These are phyloP conservation scores for Nudaria mundana DNA, from an alignment of 2,888 invertebrate genomes.

Conservation along the genomic window DNA sequence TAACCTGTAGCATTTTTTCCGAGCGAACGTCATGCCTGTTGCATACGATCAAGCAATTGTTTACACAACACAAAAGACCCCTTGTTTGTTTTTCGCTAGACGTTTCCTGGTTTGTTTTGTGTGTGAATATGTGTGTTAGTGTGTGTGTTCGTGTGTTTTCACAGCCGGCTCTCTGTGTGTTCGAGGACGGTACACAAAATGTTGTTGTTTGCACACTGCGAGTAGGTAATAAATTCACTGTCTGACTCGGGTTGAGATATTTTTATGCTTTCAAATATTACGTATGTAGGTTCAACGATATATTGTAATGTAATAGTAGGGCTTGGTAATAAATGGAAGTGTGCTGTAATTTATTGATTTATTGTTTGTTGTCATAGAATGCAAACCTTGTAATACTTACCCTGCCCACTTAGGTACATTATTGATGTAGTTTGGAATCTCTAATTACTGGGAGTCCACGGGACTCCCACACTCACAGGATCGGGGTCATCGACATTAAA, in stretches of 20 bases:
- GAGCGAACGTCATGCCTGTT: constrained; percentile 72
- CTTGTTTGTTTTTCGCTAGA: constrained; percentile 82
- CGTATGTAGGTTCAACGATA: constrained; percentile 13
- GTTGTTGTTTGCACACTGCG: constrained; percentile 69
- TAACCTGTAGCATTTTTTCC: constrained; percentile 67
- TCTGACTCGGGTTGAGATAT: constrained; percentile 38
- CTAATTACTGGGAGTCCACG: too few relatives aligned
- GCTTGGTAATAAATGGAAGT: constrained; percentile 10
- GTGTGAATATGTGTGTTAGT: constrained; percentile 53
- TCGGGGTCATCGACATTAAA: too few relatives aligned
- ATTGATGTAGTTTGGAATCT: too few relatives aligned
- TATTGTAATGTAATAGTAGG: constrained; percentile 21
- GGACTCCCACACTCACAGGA: too few relatives aligned
- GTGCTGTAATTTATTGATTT: background rate
- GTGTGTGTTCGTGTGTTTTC: constrained; percentile 64
- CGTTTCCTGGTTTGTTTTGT: constrained; percentile 82
- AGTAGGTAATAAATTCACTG: constrained; percentile 68
- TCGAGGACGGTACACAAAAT: constrained; percentile 72
- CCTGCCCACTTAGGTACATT: constrained; percentile 4
- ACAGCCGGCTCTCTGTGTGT: constrained; percentile 68
- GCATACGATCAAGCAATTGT: constrained; percentile 76
- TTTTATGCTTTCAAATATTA: constrained; percentile 36
- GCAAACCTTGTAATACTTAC: too few relatives aligned
- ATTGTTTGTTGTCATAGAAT: too few relatives aligned
- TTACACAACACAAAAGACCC: constrained; percentile 80